Percentiles rank a stretch among this genome's conserved stretches.
phyloP scores from a whole-genome alignment of 2,888 invertebrate species.

The Gasteruption jaculator region DNA sequence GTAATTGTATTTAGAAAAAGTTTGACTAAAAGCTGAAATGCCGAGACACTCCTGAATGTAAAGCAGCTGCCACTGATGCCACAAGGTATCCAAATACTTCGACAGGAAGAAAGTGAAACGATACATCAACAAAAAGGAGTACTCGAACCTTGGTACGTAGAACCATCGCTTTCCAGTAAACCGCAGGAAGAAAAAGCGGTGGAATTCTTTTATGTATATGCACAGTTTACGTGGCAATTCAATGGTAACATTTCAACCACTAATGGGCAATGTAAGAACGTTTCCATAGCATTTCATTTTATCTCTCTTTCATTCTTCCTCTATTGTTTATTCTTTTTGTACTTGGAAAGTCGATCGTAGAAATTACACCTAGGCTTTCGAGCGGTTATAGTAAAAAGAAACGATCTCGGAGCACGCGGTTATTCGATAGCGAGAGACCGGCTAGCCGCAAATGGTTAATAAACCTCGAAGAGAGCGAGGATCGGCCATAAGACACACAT shows the following conservation, averaged over 20 bases:
- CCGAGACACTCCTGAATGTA: too few relatives aligned
- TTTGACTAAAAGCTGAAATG: too few relatives aligned
- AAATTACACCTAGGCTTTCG: slow-evolving; percentile 27
- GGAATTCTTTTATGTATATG: slow-evolving; percentile 12
- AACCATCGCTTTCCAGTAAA: too few relatives aligned
- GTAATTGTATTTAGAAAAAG: too few relatives aligned
- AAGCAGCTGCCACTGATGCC: too few relatives aligned
- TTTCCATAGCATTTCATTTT: slow-evolving; percentile 3
- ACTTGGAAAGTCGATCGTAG: neutral
- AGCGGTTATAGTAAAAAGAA: slow-evolving; percentile 31
- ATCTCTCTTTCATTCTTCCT: too few relatives aligned
- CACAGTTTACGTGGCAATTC: slow-evolving; percentile 14
- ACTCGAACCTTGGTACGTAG: too few relatives aligned
- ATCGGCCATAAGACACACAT: slow-evolving; percentile 35
- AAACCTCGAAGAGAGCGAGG: slow-evolving; percentile 31
- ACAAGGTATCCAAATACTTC: too few relatives aligned
- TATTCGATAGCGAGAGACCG: slow-evolving; percentile 34
- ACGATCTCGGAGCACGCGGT: slow-evolving; percentile 27
- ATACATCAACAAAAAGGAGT: too few relatives aligned
- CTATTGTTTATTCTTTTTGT: slow-evolving; percentile 7
- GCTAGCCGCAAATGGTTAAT: slow-evolving; percentile 36
- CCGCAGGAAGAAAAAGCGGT: too few relatives aligned
- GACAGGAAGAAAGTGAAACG: too few relatives aligned
- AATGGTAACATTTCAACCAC: slow-evolving; percentile 5
- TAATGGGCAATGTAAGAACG: slow-evolving; percentile 3